Evolutionary conservation across 2,113 vertebrate genomes (phyloP), one percentile per base, ranked within the genome.

Genomic region (Zeus faber): DNA sequence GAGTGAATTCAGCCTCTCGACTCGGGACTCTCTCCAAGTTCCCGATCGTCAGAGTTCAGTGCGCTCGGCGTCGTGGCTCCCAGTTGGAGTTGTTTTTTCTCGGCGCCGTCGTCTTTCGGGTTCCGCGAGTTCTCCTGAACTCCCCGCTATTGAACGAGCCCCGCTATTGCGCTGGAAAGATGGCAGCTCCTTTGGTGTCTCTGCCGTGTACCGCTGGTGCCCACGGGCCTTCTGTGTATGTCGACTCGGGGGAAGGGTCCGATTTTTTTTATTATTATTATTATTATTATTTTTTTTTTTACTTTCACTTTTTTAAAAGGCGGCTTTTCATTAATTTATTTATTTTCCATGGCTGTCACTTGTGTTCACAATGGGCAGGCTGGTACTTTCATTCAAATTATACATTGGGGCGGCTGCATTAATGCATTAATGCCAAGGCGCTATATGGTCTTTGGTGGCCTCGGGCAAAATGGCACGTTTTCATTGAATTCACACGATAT

Each of bases 371-470:
- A 16, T 0, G 67, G 79, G 64, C 59, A 66, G 80, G 70, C 69
- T 54, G 55, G 78, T 74, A 55, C 69, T 76, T 70, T 78, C 71
- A 79, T 81, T 67, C 72, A 75, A 82, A 83, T 79, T 67, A 70
- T 47, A 65, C 71, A 71, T 31, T 52, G n/a, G n/a, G 58, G 66
- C 74, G 72, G 71, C 59, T 81, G 76, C 74, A 72, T 80, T 81
- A 80, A 72, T 72, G 67, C 68, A 73, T 81, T 85, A 75, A 81
- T 77, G 79, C 62, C 55, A 72, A 43, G 16, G 60, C 57, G n/a
- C n/a, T n/a, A n/a, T n/a, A n/a, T n/a, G n/a, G 31, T 67, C 69
- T 76, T 67, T 67, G 70, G 63, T 75, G 65, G 81, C 81, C 77
- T 59, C 24, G 41, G 82, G 80, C 79, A 47, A 70, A 75, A 76